A percentile compares a stretch with the other conserved stretches of the same genome.
These are phyloP conservation scores for Bradypodion pumilum DNA, from an alignment of 2,797 vertebrate species.

Conservation along the genomic window DNA sequence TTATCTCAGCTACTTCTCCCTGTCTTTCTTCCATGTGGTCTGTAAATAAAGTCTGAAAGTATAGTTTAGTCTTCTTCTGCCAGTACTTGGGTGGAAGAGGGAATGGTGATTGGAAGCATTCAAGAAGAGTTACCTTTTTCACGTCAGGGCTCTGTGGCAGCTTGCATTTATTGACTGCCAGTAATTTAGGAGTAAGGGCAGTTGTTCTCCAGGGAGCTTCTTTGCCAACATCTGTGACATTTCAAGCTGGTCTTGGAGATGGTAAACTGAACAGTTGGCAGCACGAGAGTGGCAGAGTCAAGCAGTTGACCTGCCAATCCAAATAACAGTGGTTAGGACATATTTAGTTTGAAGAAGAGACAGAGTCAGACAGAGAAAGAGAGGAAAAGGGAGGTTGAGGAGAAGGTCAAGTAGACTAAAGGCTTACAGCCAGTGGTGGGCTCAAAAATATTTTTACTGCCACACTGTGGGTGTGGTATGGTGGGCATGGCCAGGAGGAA, in stretches of 20 bases:
- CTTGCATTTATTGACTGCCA: background rate
- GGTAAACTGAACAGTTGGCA: background rate
- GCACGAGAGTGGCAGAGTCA: background rate
- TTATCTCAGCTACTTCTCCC: background rate
- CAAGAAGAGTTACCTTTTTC: background rate
- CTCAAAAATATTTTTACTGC: too few species aligned
- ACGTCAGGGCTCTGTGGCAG: background rate
- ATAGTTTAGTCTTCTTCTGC: background rate
- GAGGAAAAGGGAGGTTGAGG: background rate
- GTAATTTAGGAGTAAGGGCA: constrained; percentile 4
- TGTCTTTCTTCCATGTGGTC: background rate
- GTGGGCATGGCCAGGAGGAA: too few species aligned
- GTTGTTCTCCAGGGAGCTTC: background rate
- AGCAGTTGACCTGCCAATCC: background rate
- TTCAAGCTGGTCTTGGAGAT: background rate
- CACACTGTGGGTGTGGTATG: too few species aligned
- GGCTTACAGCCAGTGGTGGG: accelerated
- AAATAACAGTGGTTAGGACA: background rate
- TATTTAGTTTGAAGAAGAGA: background rate
- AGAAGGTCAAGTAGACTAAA: background rate
- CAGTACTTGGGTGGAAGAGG: background rate
- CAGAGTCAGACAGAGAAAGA: background rate
- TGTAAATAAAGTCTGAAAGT: background rate
- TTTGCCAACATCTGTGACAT: background rate
- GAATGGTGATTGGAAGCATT: background rate